Conservation (phyloP, 2,888 invertebrate genomes). For the Rapana venosa region DNA sequence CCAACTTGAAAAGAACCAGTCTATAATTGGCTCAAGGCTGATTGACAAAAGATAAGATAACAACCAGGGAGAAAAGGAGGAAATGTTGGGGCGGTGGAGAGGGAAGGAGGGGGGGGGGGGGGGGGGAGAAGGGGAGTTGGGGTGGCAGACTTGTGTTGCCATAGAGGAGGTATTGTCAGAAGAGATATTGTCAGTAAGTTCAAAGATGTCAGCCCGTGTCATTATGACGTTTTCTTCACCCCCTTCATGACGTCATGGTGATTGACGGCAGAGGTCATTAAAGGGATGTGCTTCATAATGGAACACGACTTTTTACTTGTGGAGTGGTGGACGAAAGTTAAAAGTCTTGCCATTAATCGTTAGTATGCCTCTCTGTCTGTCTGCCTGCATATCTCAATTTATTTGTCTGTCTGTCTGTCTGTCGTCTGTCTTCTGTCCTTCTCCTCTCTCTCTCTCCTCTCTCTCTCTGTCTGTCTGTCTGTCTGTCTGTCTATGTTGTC, state of each 20-base stretch:
- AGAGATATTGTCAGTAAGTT: not conserved
- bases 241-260: not conserved
- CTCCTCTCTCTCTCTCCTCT: too few relatives aligned
- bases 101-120: not conserved
- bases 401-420: too few relatives aligned
- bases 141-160: too few relatives aligned
- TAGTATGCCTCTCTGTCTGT: too few relatives aligned
- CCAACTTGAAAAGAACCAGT: not conserved
- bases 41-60: not conserved
- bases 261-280: not conserved
- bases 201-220: not conserved
- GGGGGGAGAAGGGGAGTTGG: too few relatives aligned
- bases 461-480: too few relatives aligned
- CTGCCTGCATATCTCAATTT: too few relatives aligned
- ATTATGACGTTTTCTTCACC: not conserved
- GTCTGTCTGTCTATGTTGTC: too few relatives aligned
- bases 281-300: too few relatives aligned
- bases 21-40: not conserved
- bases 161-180: too few relatives aligned
- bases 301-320: not conserved
- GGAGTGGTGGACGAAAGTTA: not conserved
- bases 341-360: too few relatives aligned
- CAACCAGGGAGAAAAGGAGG: not conserved
- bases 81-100: not conserved
- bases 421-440: too few relatives aligned